A percentile compares a stretch with the other conserved stretches of the same genome.
Conservation (phyloP, 2,888 invertebrate genomes). For the Byasa hedistus region DNA sequence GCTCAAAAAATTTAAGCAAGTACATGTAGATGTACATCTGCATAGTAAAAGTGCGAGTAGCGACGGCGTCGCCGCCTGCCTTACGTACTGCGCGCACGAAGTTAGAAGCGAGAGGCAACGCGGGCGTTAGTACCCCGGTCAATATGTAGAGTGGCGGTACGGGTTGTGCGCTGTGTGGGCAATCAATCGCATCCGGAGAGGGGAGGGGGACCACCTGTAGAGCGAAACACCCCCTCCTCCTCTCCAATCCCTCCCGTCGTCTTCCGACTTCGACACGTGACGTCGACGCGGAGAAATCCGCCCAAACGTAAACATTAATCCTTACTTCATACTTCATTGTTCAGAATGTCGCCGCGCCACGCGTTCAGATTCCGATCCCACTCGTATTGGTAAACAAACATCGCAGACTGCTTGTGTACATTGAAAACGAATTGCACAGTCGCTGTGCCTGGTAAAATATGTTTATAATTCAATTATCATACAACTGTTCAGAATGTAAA, state of each 20-base stretch:
- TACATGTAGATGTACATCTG: constrained; percentile 19
- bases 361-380: constrained; percentile 69
- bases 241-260: constrained; percentile 39
- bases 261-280: constrained; percentile 72
- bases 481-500: no score
- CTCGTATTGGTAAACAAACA: constrained; percentile 75
- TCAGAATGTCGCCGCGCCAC: constrained; percentile 70
- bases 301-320: constrained; percentile 80
- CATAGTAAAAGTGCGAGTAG: constrained; percentile 32
- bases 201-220: constrained; percentile 71
- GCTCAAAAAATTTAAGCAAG: constrained; percentile 24
- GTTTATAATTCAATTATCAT: constrained; percentile 65
- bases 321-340: constrained; percentile 78
- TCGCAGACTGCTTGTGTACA: constrained; percentile 44
- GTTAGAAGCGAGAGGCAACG: constrained; percentile 66
- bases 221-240: constrained; percentile 44
- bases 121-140: constrained; percentile 74
- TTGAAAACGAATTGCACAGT: constrained; percentile 37
- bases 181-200: constrained; percentile 69
- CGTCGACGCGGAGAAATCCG: constrained; percentile 76
- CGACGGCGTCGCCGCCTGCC: constrained; percentile 41
- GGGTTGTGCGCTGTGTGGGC: constrained; percentile 72
- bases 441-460: constrained; percentile 41
- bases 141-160: constrained; percentile 78
- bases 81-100: constrained; percentile 60